Evolutionary conservation across 2,888 invertebrate genomes (phyloP).

Genomic region (Trypoxylon attenuatum): DNA sequence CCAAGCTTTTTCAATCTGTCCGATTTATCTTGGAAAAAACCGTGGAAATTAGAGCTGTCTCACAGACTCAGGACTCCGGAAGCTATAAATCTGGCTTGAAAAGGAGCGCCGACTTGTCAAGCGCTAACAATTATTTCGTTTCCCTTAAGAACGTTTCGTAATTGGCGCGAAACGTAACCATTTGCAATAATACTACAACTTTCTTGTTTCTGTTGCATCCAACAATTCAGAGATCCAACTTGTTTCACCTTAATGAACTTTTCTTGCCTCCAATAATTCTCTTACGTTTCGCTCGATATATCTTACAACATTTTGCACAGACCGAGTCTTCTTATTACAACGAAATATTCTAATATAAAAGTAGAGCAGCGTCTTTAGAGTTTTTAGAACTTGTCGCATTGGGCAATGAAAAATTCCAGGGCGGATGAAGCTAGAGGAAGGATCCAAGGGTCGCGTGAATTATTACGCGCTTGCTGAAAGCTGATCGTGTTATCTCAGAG

Average conservation of each 20-base stretch:
- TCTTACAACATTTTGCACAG: no score
- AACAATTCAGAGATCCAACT: slow-evolving; percentile 9
- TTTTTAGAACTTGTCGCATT: no score
- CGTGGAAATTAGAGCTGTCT: slow-evolving; percentile 22
- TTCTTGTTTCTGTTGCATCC: background rate
- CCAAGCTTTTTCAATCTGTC: background rate
- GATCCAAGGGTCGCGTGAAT: no score
- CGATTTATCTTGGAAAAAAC: background rate
- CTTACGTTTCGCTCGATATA: no score
- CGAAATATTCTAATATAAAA: no score
- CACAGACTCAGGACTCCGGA: background rate
- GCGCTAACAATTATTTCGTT: slow-evolving; percentile 17
- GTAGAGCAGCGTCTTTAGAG: no score
- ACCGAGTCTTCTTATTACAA: no score
- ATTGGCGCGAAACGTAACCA: slow-evolving; percentile 1
- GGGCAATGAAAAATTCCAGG: no score
- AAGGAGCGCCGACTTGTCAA: slow-evolving; percentile 4
- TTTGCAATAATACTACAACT: background rate
- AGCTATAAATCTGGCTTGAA: background rate
- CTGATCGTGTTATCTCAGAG: slow-evolving; percentile 45
- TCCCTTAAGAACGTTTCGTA: slow-evolving; percentile 5
- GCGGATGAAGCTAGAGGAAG: no score
- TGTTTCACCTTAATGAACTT: no score
- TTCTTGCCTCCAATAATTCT: no score
- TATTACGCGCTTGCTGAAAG: no score